Conservation (phyloP, 2,797 vertebrate genomes). For the Ibycter americanus region DNA sequence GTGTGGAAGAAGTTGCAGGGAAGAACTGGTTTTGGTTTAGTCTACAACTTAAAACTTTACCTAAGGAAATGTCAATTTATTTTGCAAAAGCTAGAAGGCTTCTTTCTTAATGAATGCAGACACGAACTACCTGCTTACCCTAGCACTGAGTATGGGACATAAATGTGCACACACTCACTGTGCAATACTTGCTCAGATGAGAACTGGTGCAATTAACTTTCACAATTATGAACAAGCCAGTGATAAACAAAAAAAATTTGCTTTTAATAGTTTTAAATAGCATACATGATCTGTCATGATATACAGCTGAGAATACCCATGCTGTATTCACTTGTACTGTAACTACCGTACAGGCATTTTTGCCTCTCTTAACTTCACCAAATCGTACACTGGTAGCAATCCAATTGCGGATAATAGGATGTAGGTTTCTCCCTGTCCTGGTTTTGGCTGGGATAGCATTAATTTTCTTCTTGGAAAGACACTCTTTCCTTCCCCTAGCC, state of each 20-base stretch:
- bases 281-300: rapidly evolving
- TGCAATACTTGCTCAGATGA: no score
- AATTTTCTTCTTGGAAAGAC: no score
- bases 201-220: neutral
- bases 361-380: neutral
- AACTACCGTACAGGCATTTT: neutral
- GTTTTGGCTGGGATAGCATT: no score
- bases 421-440: neutral
- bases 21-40: neutral
- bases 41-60: neutral
- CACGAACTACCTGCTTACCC: neutral
- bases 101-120: neutral
- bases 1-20: neutral
- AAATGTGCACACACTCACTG: rapidly evolving
- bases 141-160: rapidly evolving
- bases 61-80: neutral
- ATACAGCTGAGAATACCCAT: no score
- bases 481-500: neutral
- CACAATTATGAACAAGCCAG: neutral
- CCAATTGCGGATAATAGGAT: rapidly evolving
- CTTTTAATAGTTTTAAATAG: neutral
- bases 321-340: neutral
- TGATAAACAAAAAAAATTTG: neutral
- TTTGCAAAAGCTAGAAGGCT: neutral
- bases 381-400: rapidly evolving